Evolutionary conservation across 2,113 vertebrate species (phyloP), one percentile per base, ranked within the genome.

Genomic region (Todiramphus chloris): DNA sequence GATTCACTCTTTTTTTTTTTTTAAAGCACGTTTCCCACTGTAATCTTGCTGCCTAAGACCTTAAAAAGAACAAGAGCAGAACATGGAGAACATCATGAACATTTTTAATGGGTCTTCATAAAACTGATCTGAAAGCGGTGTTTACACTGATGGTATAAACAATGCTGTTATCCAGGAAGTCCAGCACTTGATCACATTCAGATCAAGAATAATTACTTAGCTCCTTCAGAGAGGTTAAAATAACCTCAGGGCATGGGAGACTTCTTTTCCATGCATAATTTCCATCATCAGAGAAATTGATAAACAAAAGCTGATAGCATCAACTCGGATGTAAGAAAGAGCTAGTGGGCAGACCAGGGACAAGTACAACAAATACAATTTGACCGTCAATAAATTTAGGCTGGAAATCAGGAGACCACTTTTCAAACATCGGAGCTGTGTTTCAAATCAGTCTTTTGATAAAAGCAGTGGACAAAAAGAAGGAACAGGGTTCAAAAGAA

Each of bases 221-320:
- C n/a, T 87, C 39, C 62, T 94, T 85, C 78, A 55, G 14, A 79
- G 62, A 79, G 91, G 89, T 93, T 87, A 85, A 83, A 94, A 84
- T 58, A 95, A 85, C 46, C 25, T 70, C 59, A 28, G 39, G 48
- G 58, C 51, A 89, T 11, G 10, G 69, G 66, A 91, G 83, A 78
- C 62, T 56, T 87, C 30, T 68, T 90, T 70, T 53, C 50, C 25
- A 13, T 62, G 24, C 53, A 73, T 87, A 69, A 93, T 83, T 89
- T 35, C 82, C 28, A 15, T 41, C 75, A 96, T 94, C 90, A 73
- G 70, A 56, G 8, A 69, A 96, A 92, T 1, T 13, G 63, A 70
- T 63, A 90, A 93, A 69, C 50, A 86, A 90, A 91, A 85, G 44
- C 41, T 80, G 75, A 41, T 46, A 55, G 66, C 24, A 84, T 68